These are phyloP conservation scores for Cryptophagus acutangulus DNA, from an alignment of 2,888 invertebrate species.

Conservation along the genomic window DNA sequence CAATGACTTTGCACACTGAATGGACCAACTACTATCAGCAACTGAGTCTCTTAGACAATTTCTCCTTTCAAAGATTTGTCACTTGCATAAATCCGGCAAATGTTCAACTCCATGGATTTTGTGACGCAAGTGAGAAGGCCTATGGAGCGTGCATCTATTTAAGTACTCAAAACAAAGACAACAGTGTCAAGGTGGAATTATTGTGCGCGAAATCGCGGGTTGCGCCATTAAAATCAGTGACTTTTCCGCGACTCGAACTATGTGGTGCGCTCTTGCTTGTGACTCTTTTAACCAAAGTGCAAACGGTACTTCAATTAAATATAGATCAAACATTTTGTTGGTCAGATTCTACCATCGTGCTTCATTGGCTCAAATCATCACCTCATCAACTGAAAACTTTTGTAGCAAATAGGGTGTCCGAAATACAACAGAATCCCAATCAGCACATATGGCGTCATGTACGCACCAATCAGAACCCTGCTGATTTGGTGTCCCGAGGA, in stretches of 20 bases:
- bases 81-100: not conserved
- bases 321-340: no score
- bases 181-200: conserved; percentile 7
- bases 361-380: no score
- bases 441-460: no score
- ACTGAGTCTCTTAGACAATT: not conserved
- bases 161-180: conserved; percentile 6
- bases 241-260: conserved; percentile 33
- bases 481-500: no score
- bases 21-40: conserved; percentile 1
- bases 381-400: no score
- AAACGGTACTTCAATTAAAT: not conserved
- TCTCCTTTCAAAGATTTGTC: conserved; percentile 2
- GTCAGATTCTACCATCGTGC: no score
- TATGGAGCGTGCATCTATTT: conserved; percentile 28
- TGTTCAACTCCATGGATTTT: conserved; percentile 28
- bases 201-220: conserved; percentile 26
- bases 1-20: not conserved
- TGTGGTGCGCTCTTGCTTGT: conserved; percentile 27
- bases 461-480: no score
- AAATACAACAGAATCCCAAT: no score
- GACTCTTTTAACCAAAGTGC: no score
- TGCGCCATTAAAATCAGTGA: conserved; percentile 24
- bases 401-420: no score
- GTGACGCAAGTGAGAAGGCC: conserved; percentile 25